These are phyloP conservation scores for Aricia agestis DNA, from an alignment of 1,140 invertebrate genomes.

Conservation along the genomic window DNA sequence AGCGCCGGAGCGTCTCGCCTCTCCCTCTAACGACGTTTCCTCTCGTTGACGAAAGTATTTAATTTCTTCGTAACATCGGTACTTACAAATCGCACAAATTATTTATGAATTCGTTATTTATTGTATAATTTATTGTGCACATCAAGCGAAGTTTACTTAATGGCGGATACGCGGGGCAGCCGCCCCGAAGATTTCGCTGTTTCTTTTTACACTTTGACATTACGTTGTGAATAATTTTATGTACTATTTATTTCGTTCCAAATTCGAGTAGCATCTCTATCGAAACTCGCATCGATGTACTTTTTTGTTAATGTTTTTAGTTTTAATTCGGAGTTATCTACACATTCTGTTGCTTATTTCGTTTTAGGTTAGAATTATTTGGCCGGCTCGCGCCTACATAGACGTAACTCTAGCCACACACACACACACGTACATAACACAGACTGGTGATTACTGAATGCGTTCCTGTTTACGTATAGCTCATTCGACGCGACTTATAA, in stretches of 20 bases:
- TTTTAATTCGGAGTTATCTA: slow-evolving; percentile 48
- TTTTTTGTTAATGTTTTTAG: slow-evolving; percentile 62
- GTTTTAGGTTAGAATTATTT: slow-evolving; percentile 29
- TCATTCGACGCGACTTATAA: neutral
- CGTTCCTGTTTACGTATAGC: slow-evolving; percentile 9
- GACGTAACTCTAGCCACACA: slow-evolving; percentile 10
- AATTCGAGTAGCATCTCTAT: slow-evolving; percentile 44
- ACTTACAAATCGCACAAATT: slow-evolving; percentile 69
- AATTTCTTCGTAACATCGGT: slow-evolving; percentile 41
- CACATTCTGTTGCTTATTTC: slow-evolving; percentile 53
- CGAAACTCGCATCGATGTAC: slow-evolving; percentile 52
- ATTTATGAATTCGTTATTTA: slow-evolving; percentile 61
- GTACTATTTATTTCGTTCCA: slow-evolving; percentile 39
- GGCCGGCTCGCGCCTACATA: slow-evolving; percentile 2
- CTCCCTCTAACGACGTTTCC: slow-evolving; percentile 17
- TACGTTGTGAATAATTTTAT: slow-evolving; percentile 33
- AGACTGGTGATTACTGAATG: slow-evolving; percentile 3
- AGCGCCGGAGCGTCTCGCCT: slow-evolving; percentile 21
- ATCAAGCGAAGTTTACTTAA: slow-evolving; percentile 66
- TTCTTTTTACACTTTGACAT: slow-evolving; percentile 34
- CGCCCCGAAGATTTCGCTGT: slow-evolving; percentile 30
- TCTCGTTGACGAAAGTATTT: slow-evolving; percentile 10
- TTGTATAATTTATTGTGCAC: slow-evolving; percentile 56
- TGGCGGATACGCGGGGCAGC: slow-evolving; percentile 24
- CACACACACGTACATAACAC: neutral